These are phyloP conservation scores for Apteryx mantelli DNA, from an alignment of 2,113 vertebrate genomes.

Conservation along the genomic window DNA sequence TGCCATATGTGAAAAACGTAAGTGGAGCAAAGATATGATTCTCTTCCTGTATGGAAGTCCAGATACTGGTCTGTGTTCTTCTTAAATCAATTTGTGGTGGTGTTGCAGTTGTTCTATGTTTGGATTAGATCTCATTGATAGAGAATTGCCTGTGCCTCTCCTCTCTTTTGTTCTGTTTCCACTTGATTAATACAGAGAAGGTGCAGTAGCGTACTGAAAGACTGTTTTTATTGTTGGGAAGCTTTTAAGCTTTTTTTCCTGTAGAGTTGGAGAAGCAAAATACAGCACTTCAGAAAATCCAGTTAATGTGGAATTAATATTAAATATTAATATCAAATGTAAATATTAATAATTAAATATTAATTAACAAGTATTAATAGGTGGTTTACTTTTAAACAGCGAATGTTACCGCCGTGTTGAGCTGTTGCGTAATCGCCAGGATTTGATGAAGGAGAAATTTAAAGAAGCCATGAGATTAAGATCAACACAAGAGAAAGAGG, in stretches of 20 bases:
- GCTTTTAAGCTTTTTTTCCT: not conserved
- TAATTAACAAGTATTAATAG: not conserved
- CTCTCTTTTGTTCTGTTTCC: not conserved
- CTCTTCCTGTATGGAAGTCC: not conserved
- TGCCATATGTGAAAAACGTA: not conserved
- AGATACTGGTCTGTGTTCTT: not conserved
- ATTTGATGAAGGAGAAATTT: slow-evolving; percentile 81
- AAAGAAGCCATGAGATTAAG: slow-evolving; percentile 65
- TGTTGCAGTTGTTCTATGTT: not conserved
- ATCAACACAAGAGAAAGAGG: slow-evolving; percentile 73
- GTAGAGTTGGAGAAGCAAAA: not conserved
- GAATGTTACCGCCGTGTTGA: slow-evolving; percentile 93
- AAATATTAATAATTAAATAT: too few species aligned
- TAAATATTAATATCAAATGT: too few species aligned
- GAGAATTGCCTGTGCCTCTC: not conserved
- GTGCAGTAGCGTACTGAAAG: not conserved
- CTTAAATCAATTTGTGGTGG: not conserved
- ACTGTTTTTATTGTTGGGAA: not conserved
- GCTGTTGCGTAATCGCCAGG: slow-evolving; percentile 86
- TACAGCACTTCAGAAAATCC: not conserved
- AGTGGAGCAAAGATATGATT: not conserved
- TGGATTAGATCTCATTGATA: not conserved
- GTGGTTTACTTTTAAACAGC: slow-evolving; percentile 44
- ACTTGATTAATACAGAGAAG: not conserved
- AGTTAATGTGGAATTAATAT: not conserved